Evolutionary conservation across 2,797 vertebrate genomes (phyloP).

Genomic region (Sphenodon punctatus): DNA sequence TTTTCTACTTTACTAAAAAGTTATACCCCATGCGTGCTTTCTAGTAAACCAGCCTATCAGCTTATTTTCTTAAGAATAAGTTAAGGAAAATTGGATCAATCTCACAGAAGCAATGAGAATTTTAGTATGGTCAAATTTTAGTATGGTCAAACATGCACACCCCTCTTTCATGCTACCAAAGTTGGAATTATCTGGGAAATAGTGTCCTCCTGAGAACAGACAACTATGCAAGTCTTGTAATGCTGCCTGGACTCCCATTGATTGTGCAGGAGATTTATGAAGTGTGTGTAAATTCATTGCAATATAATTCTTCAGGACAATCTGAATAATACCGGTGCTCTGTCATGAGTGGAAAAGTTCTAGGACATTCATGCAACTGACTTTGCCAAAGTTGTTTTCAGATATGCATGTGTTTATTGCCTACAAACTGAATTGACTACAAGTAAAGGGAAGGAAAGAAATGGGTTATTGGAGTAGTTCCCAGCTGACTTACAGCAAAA

Average conservation of each 20-base stretch:
- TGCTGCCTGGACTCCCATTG: background rate
- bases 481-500: background rate
- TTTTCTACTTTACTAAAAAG: background rate
- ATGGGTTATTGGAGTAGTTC: background rate
- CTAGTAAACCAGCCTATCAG: background rate
- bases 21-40: background rate
- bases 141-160: background rate
- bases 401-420: background rate
- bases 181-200: background rate
- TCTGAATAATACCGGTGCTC: background rate
- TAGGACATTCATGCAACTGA: background rate
- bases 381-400: background rate
- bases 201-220: rapidly evolving
- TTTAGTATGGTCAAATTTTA: background rate
- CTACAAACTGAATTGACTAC: background rate
- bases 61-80: constrained; percentile 24
- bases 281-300: background rate
- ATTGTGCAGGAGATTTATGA: background rate
- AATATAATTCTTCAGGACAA: rapidly evolving
- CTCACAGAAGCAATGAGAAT: no score
- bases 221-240: constrained; percentile 12
- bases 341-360: background rate
- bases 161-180: background rate
- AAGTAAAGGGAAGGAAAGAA: background rate
- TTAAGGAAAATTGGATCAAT: constrained; percentile 4